Percentiles rank a stretch among this genome's conserved stretches.
These are phyloP conservation scores for Siniperca scherzeri DNA, from an alignment of 2,797 vertebrate genomes.

Conservation along the genomic window DNA sequence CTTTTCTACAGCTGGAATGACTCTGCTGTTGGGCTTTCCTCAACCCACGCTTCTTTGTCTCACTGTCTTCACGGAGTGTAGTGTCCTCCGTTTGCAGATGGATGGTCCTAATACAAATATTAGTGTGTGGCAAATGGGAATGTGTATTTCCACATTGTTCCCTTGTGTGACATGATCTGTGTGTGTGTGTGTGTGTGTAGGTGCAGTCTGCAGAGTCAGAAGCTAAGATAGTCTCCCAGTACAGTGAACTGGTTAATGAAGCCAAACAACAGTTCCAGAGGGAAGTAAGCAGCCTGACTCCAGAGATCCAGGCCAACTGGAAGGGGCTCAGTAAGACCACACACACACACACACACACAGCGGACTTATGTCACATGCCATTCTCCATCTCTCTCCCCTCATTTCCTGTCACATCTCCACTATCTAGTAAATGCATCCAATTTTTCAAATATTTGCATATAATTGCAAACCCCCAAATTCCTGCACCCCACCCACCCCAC, in stretches of 20 bases:
- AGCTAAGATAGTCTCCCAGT: constrained; percentile 95
- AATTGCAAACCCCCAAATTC: not conserved
- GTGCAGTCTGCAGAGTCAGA: constrained; percentile 94
- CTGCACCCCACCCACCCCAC: not conserved
- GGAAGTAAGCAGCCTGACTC: constrained; percentile 96
- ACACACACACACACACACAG: not conserved
- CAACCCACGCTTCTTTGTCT: too few species aligned
- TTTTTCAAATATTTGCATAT: too few species aligned
- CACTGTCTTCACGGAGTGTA: too few species aligned
- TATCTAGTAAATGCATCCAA: too few species aligned
- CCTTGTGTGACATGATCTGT: not conserved
- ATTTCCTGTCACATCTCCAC: not conserved
- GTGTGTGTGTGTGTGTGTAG: constrained; percentile 72
- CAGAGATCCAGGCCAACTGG: constrained; percentile 95
- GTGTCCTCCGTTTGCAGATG: too few species aligned
- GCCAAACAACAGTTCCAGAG: constrained; percentile 93
- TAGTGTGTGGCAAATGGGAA: too few species aligned
- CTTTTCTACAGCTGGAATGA: too few species aligned
- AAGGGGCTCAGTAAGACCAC: constrained; percentile 93
- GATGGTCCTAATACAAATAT: too few species aligned
- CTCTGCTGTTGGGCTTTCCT: too few species aligned
- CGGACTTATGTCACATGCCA: not conserved
- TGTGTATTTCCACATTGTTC: too few species aligned
- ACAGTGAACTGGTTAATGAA: constrained; percentile 94
- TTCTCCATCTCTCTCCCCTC: not conserved